Percentiles rank a stretch among this genome's conserved stretches.
Conservation (phyloP, 2,888 invertebrate genomes). For the Pachliopta kotzebuea region DNA sequence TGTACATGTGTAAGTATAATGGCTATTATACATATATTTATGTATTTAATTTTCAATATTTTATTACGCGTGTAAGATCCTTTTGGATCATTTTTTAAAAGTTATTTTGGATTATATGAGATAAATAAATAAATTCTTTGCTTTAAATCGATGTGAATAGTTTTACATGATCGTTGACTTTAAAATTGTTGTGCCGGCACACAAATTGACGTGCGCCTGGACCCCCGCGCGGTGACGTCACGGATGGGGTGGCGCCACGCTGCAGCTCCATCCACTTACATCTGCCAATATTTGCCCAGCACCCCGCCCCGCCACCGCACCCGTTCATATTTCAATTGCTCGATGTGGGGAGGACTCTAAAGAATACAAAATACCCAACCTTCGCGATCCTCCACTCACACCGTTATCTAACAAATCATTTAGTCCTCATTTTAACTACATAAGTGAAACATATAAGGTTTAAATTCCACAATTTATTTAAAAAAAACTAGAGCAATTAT, state of each 20-base stretch:
- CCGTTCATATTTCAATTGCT: constrained; percentile 77
- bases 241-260: constrained; percentile 59
- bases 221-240: constrained; percentile 54
- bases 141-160: neutral
- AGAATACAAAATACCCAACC: constrained; percentile 69
- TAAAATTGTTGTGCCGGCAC: constrained; percentile 16
- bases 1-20: too few relatives aligned
- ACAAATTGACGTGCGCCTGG: constrained; percentile 12
- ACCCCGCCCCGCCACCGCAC: constrained; percentile 54
- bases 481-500: too few relatives aligned
- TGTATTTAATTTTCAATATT: too few relatives aligned
- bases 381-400: constrained; percentile 45
- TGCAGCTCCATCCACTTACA: constrained; percentile 83
- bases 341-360: constrained; percentile 65
- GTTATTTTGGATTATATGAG: too few relatives aligned
- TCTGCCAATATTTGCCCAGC: constrained; percentile 83
- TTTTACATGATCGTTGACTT: constrained; percentile 6
- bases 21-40: too few relatives aligned
- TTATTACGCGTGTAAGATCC: too few relatives aligned
- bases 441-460: too few relatives aligned
- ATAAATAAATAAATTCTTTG: neutral
- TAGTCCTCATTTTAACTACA: neutral
- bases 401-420: constrained; percentile 39
- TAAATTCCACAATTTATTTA: too few relatives aligned
- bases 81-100: too few relatives aligned